phyloP scores from a whole-genome alignment of 2,797 vertebrate genomes.

The Enteromius trimaculatus region DNA sequence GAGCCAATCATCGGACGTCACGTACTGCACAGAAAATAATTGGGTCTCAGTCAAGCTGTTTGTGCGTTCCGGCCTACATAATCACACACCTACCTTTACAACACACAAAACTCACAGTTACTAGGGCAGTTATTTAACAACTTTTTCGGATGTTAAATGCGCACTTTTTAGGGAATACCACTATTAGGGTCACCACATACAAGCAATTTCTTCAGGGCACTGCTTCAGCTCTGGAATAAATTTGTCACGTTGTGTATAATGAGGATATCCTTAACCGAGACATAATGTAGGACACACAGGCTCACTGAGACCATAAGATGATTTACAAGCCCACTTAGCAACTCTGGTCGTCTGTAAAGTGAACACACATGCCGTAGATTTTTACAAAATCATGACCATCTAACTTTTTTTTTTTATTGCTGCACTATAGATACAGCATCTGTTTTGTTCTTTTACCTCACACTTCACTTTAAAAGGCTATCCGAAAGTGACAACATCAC shows the following conservation, averaged over 20 bases:
- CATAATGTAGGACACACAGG: constrained; percentile 32
- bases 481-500: constrained; percentile 17
- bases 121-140: constrained; percentile 16
- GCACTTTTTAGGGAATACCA: constrained; percentile 16
- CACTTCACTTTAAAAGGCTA: constrained; percentile 20
- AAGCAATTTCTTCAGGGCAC: constrained; percentile 43
- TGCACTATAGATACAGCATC: background rate
- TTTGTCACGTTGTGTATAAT: constrained; percentile 31
- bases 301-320: constrained; percentile 13
- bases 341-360: background rate
- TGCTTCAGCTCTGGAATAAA: constrained; percentile 20
- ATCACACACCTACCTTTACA: constrained; percentile 5
- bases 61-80: background rate
- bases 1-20: constrained; percentile 35
- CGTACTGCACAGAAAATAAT: constrained; percentile 36
- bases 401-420: background rate
- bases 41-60: constrained; percentile 43
- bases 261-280: constrained; percentile 28
- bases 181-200: background rate
- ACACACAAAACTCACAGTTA: constrained; percentile 5
- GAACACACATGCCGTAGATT: constrained; percentile 15
- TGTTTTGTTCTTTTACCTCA: background rate
- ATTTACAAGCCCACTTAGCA: constrained; percentile 41
- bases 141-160: background rate
- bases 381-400: background rate